Evolutionary conservation across 2,888 invertebrate species (phyloP), one percentile per base, ranked within the genome.

Genomic region (Lasioglossum pauxillum): DNA sequence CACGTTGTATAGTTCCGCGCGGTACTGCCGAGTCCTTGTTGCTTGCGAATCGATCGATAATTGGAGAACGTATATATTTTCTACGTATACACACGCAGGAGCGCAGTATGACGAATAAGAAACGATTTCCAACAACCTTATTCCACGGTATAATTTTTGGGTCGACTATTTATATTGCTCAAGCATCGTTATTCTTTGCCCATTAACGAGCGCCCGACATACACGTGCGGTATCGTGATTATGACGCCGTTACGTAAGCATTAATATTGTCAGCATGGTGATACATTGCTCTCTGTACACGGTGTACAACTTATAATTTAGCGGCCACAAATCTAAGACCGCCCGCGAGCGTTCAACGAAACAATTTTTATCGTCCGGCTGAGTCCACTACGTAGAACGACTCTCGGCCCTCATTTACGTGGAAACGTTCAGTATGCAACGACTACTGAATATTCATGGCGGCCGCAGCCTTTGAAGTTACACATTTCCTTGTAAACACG

Each of bases 111-210:
- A 87, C 72, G 16, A 73, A 64, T 69, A 75, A 53, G 76, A 78
- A 80, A 73, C 80, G 73, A 76, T 80, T 78, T 73, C 35, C 75
- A 41, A 19, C 75, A 84, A 76, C 64, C 71, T 79, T 78, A 46
- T 86, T 81, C 77, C 64, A 46, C 69, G 49, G 80, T 79, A 78
- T 83, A 85, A 82, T 85, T 85, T 85, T 82, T 81, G 80, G 78
- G 76, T 82, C 85, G 86, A 86, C 78, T 87, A 73, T 82, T 87
- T 81, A 77, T 75, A 78, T 87, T 87, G 87, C 85, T 88, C 87
- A 82, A 83, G 80, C 76, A 82, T 83, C 85, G 78, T 83, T 86
- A 86, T 81, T 80, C 60, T 78, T 83, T 86, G 83, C 80, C 83
- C 85, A 71, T 82, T 80, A 78, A 23, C 38, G 85, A 83, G 74